Percentiles rank a stretch among this genome's conserved stretches.
Evolutionary conservation across 1,140 invertebrate species (phyloP).

Genomic region (Glomeris maerens): DNA sequence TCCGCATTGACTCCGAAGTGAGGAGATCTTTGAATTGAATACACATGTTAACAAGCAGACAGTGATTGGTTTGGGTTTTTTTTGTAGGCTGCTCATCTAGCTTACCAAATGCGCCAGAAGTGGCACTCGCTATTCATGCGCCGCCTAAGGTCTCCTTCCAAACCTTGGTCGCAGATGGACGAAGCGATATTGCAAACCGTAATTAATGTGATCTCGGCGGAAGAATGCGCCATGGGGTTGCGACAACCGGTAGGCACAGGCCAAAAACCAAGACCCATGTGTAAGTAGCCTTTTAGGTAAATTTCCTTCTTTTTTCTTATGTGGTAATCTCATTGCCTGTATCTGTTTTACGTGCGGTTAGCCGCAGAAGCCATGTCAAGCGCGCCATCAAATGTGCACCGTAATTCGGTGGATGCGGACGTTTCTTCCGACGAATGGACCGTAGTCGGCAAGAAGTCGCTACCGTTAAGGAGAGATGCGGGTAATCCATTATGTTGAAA

Average conservation of each 20-base stretch:
- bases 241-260: constrained; percentile 60
- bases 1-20: constrained; percentile 46
- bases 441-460: too few relatives aligned
- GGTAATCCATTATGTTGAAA: too few relatives aligned
- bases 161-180: constrained; percentile 44
- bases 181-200: constrained; percentile 54
- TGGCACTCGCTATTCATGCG: constrained; percentile 58
- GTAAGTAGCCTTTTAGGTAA: too few relatives aligned
- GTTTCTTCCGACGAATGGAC: constrained; percentile 15
- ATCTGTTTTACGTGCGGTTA: too few relatives aligned
- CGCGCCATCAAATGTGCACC: constrained; percentile 5
- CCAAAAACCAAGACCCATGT: constrained; percentile 51
- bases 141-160: constrained; percentile 52
- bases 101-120: constrained; percentile 57
- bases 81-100: constrained; percentile 41
- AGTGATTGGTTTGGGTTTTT: constrained; percentile 6
- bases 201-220: constrained; percentile 49
- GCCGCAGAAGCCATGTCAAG: constrained; percentile 8
- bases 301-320: too few relatives aligned
- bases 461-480: too few relatives aligned
- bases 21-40: neutral
- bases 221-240: constrained; percentile 54
- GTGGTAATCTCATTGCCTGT: too few relatives aligned
- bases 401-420: constrained; percentile 14
- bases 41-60: neutral